These are phyloP conservation scores for Diachrysia chrysitis DNA, from an alignment of 2,888 invertebrate genomes.

Conservation along the genomic window DNA sequence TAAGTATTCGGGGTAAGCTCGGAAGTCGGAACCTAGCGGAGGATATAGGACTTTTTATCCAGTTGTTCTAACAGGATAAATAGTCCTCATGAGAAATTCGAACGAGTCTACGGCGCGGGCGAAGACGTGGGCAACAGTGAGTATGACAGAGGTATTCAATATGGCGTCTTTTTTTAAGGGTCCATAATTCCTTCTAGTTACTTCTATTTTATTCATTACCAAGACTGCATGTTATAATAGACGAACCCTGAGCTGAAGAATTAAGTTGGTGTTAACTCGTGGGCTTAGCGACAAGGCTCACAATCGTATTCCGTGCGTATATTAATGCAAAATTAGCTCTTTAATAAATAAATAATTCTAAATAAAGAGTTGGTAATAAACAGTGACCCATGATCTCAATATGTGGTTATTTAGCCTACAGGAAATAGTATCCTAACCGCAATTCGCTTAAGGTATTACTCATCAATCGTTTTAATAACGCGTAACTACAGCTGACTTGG, in stretches of 20 bases:
- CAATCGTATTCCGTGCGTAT: not conserved
- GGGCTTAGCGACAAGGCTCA: not conserved
- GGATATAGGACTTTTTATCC: no score
- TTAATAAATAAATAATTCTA: not conserved
- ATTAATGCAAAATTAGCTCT: not conserved
- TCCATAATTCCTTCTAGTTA: not conserved
- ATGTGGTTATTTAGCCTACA: slow-evolving; percentile 4
- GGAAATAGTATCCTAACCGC: not conserved
- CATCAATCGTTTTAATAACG: not conserved
- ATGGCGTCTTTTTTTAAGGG: not conserved
- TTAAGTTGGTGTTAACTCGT: not conserved
- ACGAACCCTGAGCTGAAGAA: not conserved
- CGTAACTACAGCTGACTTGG: not conserved
- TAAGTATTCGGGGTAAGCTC: no score
- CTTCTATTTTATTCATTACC: no score
- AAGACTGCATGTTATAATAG: no score
- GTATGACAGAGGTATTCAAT: no score
- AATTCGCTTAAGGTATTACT: not conserved
- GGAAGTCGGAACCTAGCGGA: no score
- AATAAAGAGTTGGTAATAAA: not conserved
- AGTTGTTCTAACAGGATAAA: no score
- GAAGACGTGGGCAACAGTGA: no score
- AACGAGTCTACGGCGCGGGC: no score
- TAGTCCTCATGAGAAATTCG: not conserved
- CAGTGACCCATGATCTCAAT: not conserved